Conservation (phyloP, 2,888 invertebrate species). For the Anticlea derivata region DNA sequence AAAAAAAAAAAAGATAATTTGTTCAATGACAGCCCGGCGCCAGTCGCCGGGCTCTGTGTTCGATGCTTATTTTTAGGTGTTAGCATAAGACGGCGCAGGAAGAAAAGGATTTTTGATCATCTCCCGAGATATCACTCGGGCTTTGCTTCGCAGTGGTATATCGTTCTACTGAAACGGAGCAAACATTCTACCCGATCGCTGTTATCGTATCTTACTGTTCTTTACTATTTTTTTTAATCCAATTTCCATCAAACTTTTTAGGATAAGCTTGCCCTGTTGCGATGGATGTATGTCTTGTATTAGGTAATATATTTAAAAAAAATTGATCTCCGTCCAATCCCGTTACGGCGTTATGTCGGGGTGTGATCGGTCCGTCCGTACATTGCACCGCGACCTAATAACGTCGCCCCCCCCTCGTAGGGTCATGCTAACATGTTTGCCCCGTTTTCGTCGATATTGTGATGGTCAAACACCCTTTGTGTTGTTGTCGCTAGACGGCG, state of each 20-base stretch:
- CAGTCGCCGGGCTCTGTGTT: constrained; percentile 65
- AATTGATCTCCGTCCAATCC: not conserved
- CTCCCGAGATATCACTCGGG: constrained; percentile 74
- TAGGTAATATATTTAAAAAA: constrained; percentile 2
- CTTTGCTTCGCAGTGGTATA: constrained; percentile 66
- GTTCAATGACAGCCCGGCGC: constrained; percentile 72
- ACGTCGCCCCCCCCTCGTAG: constrained; percentile 28
- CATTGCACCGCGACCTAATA: constrained; percentile 12
- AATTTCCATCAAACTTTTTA: constrained; percentile 14
- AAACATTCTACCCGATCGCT: constrained; percentile 59
- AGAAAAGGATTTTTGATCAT: constrained; percentile 89
- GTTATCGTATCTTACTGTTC: not conserved
- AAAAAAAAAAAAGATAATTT: constrained; percentile 76
- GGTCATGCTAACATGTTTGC: constrained; percentile 66
- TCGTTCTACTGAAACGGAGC: constrained; percentile 79
- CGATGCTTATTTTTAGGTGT: constrained; percentile 82
- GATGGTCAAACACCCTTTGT: constrained; percentile 92
- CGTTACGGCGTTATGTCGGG: constrained; percentile 19
- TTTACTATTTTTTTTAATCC: constrained; percentile 41
- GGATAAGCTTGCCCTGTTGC: constrained; percentile 12
- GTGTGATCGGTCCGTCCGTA: constrained; percentile 11
- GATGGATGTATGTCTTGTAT: constrained; percentile 7
- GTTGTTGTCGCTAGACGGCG: constrained; percentile 84
- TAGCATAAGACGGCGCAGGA: constrained; percentile 70
- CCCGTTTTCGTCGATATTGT: constrained; percentile 76